phyloP scores from a whole-genome alignment of 2,888 invertebrate species.

The Dorcus parallelipipedus region DNA sequence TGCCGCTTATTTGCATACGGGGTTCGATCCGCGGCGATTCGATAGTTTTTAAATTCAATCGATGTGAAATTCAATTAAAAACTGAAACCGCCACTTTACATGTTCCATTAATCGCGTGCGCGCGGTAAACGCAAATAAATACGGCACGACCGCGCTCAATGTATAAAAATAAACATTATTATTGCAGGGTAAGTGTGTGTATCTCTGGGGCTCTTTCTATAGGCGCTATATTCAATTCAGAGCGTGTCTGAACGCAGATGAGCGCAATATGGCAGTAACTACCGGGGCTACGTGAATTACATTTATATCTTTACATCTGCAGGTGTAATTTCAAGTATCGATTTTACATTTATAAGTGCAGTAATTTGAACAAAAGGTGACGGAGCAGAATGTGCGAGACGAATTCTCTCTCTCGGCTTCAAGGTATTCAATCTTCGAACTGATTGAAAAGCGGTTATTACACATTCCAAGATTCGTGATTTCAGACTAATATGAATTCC shows the following conservation, averaged over 20 bases:
- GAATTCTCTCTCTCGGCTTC: too few relatives aligned
- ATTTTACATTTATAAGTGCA: conserved; percentile 29
- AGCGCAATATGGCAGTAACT: conserved; percentile 27
- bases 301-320: conserved; percentile 35
- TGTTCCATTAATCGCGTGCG: background rate
- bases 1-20: background rate
- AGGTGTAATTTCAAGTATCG: conserved; percentile 34
- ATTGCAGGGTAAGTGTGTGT: background rate
- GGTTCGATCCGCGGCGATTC: background rate
- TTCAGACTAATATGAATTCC: too few relatives aligned
- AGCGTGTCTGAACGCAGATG: conserved; percentile 23
- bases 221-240: conserved; percentile 16
- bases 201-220: conserved; percentile 1
- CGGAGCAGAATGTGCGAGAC: too few relatives aligned
- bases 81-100: conserved; percentile 1
- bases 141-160: background rate
- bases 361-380: background rate
- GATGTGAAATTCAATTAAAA: background rate
- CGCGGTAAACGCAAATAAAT: background rate
- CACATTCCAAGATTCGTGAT: too few relatives aligned
- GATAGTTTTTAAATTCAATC: background rate
- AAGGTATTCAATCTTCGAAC: too few relatives aligned
- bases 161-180: background rate
- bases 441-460: too few relatives aligned
- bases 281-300: conserved; percentile 31